Evolutionary conservation across 2,113 vertebrate genomes (phyloP), one percentile per base, ranked within the genome.

Genomic region (Rhineura floridana): DNA sequence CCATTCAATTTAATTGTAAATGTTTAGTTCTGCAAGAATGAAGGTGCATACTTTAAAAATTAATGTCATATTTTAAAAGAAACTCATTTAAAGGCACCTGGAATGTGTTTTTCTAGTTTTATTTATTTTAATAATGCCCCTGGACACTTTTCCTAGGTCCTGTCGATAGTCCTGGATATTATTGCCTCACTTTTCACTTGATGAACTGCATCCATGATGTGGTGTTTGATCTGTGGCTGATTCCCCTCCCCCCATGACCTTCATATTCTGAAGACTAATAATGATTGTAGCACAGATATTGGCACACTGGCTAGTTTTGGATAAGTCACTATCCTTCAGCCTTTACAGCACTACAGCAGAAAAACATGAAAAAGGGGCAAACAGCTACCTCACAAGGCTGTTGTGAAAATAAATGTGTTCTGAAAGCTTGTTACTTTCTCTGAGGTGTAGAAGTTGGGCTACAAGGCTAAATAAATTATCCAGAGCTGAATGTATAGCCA

Each of bases 381-480:
- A 72, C 2, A 17, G 36, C 70, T 88, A 39, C 44, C 21, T 46
- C 70, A 65, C 80, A 48, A 65, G 17, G 39, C n/a, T 67, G 70
- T 65, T 36, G 67, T 63, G n/a, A 88, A 76, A 70, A 83, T 62
- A 83, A 83, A 76, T 65, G 36, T 63, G 46, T 65, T 75, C 81
- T 50, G 8, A 76, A 82, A 75, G 8, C 44, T 83, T 80, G 62
- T 77, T 79, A 44, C 28, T 81, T 76, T 17, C 19, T 65, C 44
- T 65, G 30, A 65, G 17, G 9, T 33, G 59, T 39, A 59, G n/a
- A 23, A 39, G 44, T 44, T 65, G n/a, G 44, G 8, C 44, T 63
- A 25, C 25, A 33, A 63, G 13, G 44, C 59, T 83, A 76, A 83
- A 63, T 83, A 88, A 83, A 88, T 88, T 76, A 83, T 50, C 70